Conservation (phyloP, 2,888 invertebrate genomes). For the Eupithecia abbreviata region DNA sequence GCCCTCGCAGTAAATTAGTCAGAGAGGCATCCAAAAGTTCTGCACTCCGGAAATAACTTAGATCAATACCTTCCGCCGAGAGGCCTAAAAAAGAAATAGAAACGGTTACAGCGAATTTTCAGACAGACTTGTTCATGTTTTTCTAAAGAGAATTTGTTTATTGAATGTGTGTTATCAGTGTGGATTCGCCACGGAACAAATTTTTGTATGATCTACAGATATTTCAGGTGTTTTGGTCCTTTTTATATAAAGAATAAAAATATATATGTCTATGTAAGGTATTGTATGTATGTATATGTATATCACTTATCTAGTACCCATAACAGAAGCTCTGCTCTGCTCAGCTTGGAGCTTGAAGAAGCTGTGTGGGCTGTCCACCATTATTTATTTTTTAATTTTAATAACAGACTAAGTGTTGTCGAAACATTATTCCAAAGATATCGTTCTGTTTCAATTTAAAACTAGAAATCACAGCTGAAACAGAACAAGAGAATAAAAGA, state of each 20-base stretch:
- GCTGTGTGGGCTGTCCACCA: too few relatives aligned
- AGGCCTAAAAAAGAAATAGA: neutral
- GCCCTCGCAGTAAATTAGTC: slow-evolving; percentile 38
- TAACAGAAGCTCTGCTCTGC: too few relatives aligned
- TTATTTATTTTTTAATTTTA: neutral
- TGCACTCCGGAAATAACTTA: slow-evolving; percentile 59
- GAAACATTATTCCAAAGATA: neutral
- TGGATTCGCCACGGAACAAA: too few relatives aligned
- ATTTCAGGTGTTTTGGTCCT: too few relatives aligned
- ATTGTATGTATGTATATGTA: too few relatives aligned
- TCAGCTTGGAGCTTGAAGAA: too few relatives aligned
- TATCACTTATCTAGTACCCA: too few relatives aligned
- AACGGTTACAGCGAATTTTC: neutral
- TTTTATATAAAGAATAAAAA: too few relatives aligned
- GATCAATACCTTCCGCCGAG: slow-evolving; percentile 48
- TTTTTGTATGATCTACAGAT: too few relatives aligned
- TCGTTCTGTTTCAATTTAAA: neutral
- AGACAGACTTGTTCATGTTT: neutral
- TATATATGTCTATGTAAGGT: too few relatives aligned
- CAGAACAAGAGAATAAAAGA: slow-evolving; percentile 12
- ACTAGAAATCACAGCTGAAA: neutral
- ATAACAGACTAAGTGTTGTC: neutral
- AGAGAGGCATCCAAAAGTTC: slow-evolving; percentile 40
- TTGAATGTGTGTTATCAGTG: neutral
- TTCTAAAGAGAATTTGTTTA: neutral